Evolutionary conservation across 2,113 vertebrate species (phyloP), one percentile per base, ranked within the genome.

Genomic region (Siniperca knerii): DNA sequence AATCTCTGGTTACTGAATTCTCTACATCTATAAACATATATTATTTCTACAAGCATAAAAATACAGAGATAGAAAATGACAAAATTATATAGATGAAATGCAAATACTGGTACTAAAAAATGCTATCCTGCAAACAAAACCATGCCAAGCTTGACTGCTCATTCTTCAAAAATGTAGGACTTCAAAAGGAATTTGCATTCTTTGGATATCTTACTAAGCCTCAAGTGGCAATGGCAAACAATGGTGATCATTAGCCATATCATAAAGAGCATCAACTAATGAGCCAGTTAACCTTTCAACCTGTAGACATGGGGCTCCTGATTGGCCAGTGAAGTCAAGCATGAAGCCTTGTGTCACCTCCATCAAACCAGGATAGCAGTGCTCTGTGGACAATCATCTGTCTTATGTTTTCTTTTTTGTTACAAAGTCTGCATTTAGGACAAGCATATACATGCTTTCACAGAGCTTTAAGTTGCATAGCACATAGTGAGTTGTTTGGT

Each of bases 221-320:
- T 74, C 1, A 37, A 82, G n/a, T 79, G 65, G 75, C 71, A 48
- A 50, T 12, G 50, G 66, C 81, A 84, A 88, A 87, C 81, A 90
- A 54, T 79, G 62, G 67, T 60, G 79, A 88, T 90, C 89, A 82
- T 87, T 85, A 91, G 90, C 86, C 75, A 25, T 80, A 88, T 93
- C 83, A 80, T 84, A 78, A 86, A 89, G 79, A 82, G 77, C 75
- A 84, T 89, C 54, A 15, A 54, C 84, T 86, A 93, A 94, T 89
- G 87, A 94, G 77, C 78, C 72, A 75, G 87, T 89, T 94, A 89
- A 94, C 91, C 88, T 87, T 87, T 91, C 75, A 92, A 90, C 92
- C 80, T 21, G 75, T 67, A 70, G 40, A 78, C 57, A 55, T 75
- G 69, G 12, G 57, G 42, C 76, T 52, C 67, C 84, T 55, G 57